These are phyloP conservation scores for Ispidina lecontei DNA, from an alignment of 2,797 vertebrate species.

Conservation along the genomic window DNA sequence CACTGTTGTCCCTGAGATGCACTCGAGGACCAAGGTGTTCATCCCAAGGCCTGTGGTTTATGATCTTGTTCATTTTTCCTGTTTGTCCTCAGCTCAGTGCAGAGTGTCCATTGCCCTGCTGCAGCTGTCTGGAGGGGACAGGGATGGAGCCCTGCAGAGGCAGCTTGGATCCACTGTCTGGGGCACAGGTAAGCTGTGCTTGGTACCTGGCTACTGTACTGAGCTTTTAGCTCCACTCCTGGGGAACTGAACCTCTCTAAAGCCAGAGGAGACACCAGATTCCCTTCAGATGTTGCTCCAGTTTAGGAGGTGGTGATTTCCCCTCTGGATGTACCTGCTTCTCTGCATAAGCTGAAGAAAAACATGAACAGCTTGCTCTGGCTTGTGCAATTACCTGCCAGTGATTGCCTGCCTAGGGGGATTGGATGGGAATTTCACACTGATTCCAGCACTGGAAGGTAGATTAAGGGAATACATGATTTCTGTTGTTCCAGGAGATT, in stretches of 20 bases:
- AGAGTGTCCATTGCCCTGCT: background rate
- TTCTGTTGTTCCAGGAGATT: background rate
- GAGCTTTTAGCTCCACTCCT: background rate
- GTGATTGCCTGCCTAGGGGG: background rate
- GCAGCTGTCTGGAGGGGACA: background rate
- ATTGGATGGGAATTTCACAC: background rate
- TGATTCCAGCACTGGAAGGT: background rate
- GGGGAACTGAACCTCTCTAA: background rate
- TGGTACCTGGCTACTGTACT: background rate
- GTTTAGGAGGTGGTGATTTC: background rate
- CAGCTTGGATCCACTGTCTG: background rate
- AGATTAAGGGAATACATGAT: background rate
- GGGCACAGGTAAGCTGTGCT: rapidly evolving
- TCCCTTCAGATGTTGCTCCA: background rate
- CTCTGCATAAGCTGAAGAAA: background rate
- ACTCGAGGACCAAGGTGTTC: background rate
- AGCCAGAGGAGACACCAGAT: background rate
- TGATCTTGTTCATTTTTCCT: background rate
- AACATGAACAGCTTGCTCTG: background rate
- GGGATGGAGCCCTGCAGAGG: background rate
- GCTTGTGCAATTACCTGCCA: background rate
- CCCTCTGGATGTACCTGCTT: background rate
- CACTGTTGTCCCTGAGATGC: background rate
- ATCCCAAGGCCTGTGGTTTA: background rate
- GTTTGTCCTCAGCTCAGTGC: background rate